These are phyloP conservation scores for Embidobia sp. DNA, from an alignment of 2,888 invertebrate species.

Conservation along the genomic window DNA sequence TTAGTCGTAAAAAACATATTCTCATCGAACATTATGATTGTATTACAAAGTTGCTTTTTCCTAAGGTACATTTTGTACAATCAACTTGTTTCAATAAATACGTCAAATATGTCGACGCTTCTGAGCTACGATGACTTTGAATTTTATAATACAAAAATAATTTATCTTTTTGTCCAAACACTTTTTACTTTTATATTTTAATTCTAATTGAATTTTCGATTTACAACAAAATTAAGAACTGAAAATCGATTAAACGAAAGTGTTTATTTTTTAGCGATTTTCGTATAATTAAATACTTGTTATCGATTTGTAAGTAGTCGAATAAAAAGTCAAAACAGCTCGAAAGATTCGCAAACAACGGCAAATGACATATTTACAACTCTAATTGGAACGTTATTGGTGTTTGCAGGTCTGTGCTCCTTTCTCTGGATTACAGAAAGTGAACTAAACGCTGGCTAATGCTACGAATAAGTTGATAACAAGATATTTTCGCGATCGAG, in stretches of 20 bases:
- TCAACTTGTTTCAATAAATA: slow-evolving; percentile 16
- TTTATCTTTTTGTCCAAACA: too few species aligned
- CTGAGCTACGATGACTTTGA: background rate
- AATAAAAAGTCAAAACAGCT: background rate
- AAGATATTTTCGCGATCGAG: slow-evolving; percentile 9
- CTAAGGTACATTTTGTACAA: slow-evolving; percentile 35
- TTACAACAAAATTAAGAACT: too few species aligned
- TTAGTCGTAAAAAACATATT: slow-evolving; percentile 27
- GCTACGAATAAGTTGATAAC: slow-evolving; percentile 34
- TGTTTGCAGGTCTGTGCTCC: slow-evolving; percentile 12
- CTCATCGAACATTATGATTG: slow-evolving; percentile 7
- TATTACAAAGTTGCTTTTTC: slow-evolving; percentile 7
- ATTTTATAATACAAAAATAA: too few species aligned
- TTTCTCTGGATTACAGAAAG: slow-evolving; percentile 21
- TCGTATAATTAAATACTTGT: too few species aligned
- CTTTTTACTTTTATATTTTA: too few species aligned
- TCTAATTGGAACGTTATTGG: slow-evolving; percentile 21
- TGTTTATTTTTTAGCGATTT: too few species aligned
- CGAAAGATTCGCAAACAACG: background rate
- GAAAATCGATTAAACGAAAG: too few species aligned
- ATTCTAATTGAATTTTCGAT: too few species aligned
- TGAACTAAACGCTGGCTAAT: slow-evolving; percentile 29
- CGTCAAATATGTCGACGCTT: background rate
- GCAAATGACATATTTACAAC: slow-evolving; percentile 13
- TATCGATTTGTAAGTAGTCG: background rate